Percentiles rank a stretch among this genome's conserved stretches.
Conservation (phyloP, 2,888 invertebrate species). For the Tenthredo distinguenda region DNA sequence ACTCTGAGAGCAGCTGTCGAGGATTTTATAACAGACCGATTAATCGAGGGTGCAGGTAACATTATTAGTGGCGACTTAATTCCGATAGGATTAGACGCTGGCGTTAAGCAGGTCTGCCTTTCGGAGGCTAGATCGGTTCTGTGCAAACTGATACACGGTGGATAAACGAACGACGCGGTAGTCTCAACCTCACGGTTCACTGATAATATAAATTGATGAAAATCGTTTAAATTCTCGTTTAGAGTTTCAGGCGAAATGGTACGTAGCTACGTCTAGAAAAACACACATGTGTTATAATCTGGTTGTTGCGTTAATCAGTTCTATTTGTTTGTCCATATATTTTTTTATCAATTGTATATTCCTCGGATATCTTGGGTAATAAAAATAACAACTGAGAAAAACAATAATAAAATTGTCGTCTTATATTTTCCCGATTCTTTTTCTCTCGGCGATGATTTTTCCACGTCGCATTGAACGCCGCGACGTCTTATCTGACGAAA, state of each 20-base stretch:
- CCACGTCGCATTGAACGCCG: background rate
- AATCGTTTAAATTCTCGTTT: background rate
- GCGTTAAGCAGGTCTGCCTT: constrained; percentile 11
- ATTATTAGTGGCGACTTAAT: background rate
- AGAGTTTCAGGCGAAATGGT: background rate
- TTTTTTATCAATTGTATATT: background rate
- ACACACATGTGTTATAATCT: too few relatives aligned
- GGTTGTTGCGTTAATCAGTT: background rate
- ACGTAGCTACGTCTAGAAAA: background rate
- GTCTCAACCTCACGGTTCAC: background rate
- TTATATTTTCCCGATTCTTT: background rate
- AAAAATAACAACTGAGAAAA: constrained; percentile 2
- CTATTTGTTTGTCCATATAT: background rate
- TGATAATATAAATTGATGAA: constrained; percentile 25
- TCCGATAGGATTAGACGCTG: background rate
- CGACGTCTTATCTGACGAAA: background rate
- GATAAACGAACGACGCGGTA: background rate
- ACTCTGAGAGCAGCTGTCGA: background rate
- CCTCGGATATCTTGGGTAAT: background rate
- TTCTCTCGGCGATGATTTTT: background rate
- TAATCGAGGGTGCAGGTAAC: background rate
- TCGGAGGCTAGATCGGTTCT: background rate
- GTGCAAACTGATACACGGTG: background rate
- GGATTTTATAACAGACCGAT: background rate
- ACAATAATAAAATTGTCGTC: background rate